Conservation (phyloP, 2,113 vertebrate genomes). For the Elephantulus edwardii region DNA sequence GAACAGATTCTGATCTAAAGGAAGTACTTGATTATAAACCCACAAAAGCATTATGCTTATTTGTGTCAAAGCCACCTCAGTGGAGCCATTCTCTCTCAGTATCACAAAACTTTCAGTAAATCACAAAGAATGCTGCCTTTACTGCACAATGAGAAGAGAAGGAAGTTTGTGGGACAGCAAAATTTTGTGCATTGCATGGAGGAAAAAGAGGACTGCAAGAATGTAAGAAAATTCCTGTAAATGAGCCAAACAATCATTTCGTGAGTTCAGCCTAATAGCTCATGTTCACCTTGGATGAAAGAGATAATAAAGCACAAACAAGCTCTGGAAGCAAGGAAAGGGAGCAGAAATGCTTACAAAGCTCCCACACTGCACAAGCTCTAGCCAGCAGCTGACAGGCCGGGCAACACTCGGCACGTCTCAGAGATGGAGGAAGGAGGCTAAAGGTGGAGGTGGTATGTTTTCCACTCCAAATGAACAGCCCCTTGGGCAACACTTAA, state of each 20-base stretch:
- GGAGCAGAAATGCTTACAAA: slow-evolving; percentile 61
- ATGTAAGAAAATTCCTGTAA: slow-evolving; percentile 67
- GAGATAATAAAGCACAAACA: slow-evolving; percentile 78
- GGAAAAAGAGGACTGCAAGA: slow-evolving; percentile 59
- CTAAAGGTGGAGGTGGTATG: background rate
- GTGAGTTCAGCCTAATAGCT: slow-evolving; percentile 70
- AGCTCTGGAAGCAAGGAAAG: slow-evolving; percentile 74
- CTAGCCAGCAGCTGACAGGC: background rate
- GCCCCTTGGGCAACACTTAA: background rate
- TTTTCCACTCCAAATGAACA: background rate
- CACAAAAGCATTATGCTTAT: background rate
- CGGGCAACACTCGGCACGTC: background rate
- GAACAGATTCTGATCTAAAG: background rate
- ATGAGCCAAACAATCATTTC: slow-evolving; percentile 70
- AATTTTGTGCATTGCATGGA: background rate
- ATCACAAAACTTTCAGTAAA: slow-evolving; percentile 37
- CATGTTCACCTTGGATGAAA: slow-evolving; percentile 62
- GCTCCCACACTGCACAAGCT: background rate
- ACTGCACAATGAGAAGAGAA: background rate
- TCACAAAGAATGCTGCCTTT: background rate
- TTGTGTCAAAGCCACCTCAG: background rate
- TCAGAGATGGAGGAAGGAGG: background rate
- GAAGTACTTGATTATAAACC: background rate
- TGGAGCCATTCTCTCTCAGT: background rate
- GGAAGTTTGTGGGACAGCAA: background rate